These are phyloP conservation scores for Netelia inedita DNA, from an alignment of 2,888 invertebrate species.

Conservation along the genomic window DNA sequence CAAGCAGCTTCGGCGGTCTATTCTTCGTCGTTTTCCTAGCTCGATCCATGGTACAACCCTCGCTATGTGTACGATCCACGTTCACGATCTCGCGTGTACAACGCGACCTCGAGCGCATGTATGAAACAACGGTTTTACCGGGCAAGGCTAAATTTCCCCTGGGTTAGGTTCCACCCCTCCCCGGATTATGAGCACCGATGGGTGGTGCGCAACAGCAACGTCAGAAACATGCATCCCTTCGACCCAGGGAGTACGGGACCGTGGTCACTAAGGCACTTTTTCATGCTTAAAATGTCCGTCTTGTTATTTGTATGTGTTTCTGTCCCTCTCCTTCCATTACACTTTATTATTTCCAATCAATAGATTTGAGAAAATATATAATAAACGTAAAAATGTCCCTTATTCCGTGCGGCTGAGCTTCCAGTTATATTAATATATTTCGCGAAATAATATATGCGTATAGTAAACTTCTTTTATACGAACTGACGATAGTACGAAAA, in stretches of 20 bases:
- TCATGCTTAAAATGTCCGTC: conserved; percentile 38
- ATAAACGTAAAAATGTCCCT: conserved; percentile 34
- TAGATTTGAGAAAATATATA: conserved; percentile 17
- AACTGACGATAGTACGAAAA: too few species aligned
- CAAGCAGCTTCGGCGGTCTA: conserved; percentile 40
- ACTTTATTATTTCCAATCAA: conserved; percentile 23
- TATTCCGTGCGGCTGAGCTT: conserved; percentile 14
- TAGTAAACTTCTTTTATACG: too few species aligned
- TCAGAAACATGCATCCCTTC: conserved; percentile 11
- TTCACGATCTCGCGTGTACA: conserved; percentile 70
- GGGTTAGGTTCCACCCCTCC: conserved; percentile 71
- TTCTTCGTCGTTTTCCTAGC: conserved; percentile 36
- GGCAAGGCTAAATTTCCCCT: conserved; percentile 78
- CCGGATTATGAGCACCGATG: conserved; percentile 77
- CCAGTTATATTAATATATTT: neutral
- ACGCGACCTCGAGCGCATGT: conserved; percentile 71
- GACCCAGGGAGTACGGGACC: conserved; percentile 34
- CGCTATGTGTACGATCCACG: conserved; percentile 53
- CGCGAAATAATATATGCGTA: neutral
- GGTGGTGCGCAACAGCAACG: conserved; percentile 63
- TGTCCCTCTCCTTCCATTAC: neutral
- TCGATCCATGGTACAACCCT: conserved; percentile 28
- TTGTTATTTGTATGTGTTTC: conserved; percentile 24
- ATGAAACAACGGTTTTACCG: conserved; percentile 78
- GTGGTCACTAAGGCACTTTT: conserved; percentile 54